Percentiles rank a stretch among this genome's conserved stretches.
Conservation (phyloP, 2,888 invertebrate genomes). For the Oasisia sp. region DNA sequence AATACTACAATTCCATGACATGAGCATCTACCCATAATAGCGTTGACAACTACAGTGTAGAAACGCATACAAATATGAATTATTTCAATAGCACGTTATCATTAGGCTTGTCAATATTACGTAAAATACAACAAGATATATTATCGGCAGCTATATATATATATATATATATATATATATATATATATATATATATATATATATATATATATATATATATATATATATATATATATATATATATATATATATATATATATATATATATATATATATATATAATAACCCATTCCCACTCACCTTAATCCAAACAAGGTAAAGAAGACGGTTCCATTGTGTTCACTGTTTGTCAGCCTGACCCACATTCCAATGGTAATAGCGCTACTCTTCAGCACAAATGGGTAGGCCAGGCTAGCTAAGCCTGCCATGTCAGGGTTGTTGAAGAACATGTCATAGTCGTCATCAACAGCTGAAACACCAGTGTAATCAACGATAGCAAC, state of each 20-base stretch:
- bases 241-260: not conserved
- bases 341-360: slow-evolving; percentile 86
- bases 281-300: slow-evolving; percentile 13
- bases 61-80: too few species aligned
- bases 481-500: not conserved
- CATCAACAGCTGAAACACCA: slow-evolving; percentile 83
- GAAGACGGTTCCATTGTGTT: slow-evolving; percentile 77
- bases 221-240: too few species aligned
- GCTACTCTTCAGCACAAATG: slow-evolving; percentile 80
- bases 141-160: too few species aligned
- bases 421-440: slow-evolving; percentile 87
- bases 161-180: too few species aligned
- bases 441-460: slow-evolving; percentile 96
- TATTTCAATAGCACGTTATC: too few species aligned
- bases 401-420: slow-evolving; percentile 91
- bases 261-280: not conserved
- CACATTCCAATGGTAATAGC: slow-evolving; percentile 92
- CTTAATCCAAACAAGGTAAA: slow-evolving; percentile 27
- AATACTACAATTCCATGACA: too few species aligned
- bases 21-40: too few species aligned
- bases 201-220: too few species aligned
- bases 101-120: too few species aligned
- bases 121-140: too few species aligned
- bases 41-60: too few species aligned
- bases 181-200: too few species aligned